Conservation (phyloP, 2,113 vertebrate species). For the Myrmophylax atrothorax region DNA sequence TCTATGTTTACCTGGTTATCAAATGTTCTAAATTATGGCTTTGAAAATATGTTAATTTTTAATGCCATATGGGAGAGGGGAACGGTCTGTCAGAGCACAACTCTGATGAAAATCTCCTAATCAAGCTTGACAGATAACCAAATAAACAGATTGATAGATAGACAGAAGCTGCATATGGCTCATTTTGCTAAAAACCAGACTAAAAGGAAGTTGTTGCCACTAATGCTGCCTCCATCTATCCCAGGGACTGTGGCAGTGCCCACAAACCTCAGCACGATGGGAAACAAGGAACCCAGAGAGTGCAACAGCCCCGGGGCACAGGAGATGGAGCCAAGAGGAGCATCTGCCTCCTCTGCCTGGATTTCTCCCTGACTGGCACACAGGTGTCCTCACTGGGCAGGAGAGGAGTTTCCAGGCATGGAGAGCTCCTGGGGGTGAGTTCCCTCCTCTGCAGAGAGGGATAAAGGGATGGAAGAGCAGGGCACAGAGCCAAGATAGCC, state of each 20-base stretch:
- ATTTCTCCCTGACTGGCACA: background rate
- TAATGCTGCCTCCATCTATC: background rate
- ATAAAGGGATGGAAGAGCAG: background rate
- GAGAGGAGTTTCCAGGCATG: rapidly evolving
- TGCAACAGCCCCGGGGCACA: rapidly evolving
- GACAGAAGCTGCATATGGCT: background rate
- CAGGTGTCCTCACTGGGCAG: background rate
- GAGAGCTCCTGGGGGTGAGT: background rate
- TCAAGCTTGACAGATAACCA: background rate
- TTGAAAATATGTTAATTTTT: background rate
- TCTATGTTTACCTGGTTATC: background rate
- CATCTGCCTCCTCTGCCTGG: background rate
- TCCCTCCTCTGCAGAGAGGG: rapidly evolving
- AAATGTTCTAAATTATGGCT: background rate
- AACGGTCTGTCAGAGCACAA: background rate
- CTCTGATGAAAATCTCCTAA: background rate
- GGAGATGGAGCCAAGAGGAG: background rate
- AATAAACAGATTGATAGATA: background rate
- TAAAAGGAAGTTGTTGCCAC: background rate
- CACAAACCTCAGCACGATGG: rapidly evolving
- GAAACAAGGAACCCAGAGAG: background rate
- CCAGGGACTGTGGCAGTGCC: background rate
- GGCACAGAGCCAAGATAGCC: background rate
- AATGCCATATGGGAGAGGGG: background rate
- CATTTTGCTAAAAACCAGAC: background rate